A percentile compares a stretch with the other conserved stretches of the same genome.
phyloP scores from a whole-genome alignment of 2,113 vertebrate species.

The Holacanthus passer region DNA sequence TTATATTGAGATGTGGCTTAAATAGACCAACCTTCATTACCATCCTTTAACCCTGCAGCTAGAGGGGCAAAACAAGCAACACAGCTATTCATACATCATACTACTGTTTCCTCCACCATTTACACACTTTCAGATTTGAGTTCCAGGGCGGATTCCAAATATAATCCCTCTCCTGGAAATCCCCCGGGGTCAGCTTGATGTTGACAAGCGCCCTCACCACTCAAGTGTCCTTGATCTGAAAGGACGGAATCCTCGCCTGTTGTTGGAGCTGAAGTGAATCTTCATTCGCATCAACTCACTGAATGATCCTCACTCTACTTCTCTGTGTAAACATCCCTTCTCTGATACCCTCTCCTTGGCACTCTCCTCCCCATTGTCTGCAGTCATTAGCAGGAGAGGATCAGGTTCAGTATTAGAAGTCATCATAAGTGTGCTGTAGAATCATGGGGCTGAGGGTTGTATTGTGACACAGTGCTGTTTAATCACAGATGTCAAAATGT shows the following conservation, averaged over 20 bases:
- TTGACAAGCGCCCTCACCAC: not conserved
- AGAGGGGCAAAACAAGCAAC: not conserved
- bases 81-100: not conserved
- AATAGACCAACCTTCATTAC: no score
- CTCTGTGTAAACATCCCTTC: not conserved
- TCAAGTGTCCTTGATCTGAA: constrained; percentile 31
- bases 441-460: not conserved
- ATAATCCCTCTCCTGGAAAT: not conserved
- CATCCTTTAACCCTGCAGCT: not conserved
- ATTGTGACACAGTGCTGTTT: not conserved
- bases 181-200: not conserved
- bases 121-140: not conserved
- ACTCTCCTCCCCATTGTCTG: not conserved
- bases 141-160: not conserved
- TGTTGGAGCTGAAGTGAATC: constrained; percentile 10
- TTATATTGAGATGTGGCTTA: no score
- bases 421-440: not conserved
- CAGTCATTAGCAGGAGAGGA: constrained; percentile 2
- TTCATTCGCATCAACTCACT: constrained; percentile 3
- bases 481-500: not conserved
- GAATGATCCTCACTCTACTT: not conserved
- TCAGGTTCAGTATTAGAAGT: not conserved
- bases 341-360: constrained; percentile 31
- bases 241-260: not conserved
- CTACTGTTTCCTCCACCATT: not conserved